Evolutionary conservation across 2,797 vertebrate genomes (phyloP), one percentile per base, ranked within the genome.

Genomic region (Octomys mimax): DNA sequence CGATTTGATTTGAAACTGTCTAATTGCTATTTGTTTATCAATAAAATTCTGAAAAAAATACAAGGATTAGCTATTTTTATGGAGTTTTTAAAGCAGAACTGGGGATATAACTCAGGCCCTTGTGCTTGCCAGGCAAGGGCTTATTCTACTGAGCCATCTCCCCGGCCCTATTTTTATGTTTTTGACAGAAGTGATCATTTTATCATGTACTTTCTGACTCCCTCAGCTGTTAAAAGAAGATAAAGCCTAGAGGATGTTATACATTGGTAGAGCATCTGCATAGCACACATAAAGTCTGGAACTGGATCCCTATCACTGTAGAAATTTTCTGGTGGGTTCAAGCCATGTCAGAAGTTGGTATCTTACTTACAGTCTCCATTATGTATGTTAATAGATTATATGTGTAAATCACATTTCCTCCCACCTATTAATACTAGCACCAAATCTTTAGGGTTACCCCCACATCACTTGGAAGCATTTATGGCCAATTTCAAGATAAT

Each of bases 351-450:
- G 78, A 22, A 93, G 49, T 6, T 79, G 86, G 26, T 57, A 73
- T 66, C 87, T 91, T 83, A 88, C 16, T 68, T 83, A 62, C 2
- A 79, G 16, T 93, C 87, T 33, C 68, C 82, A 36, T 62, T 91
- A 0, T 81, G 54, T 12, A n/a, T 96, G 33, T 49, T n/a, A 87
- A 88, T 54, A 70, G 79, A 12, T 89, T 87, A 21, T n/a, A 36
- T 36, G 33, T 70, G 33, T 1, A 91, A 94, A 49, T 91, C 94
- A 19, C 39, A 73, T 12, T 89, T 94, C 28, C 52, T 91, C 11
- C 28, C 84, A 12, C 59, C 57, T 33, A 22, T 80, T 39, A 36
- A 88, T 33, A 88, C 49, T 24, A 93, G 70, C 8, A 54, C 62
- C 24, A 42, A 66, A 2, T 66, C 52, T n/a, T 54, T 28, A n/a